Evolutionary conservation across 2,888 invertebrate genomes (phyloP), one percentile per base, ranked within the genome.

Genomic region (Gastrophysa polygoni): DNA sequence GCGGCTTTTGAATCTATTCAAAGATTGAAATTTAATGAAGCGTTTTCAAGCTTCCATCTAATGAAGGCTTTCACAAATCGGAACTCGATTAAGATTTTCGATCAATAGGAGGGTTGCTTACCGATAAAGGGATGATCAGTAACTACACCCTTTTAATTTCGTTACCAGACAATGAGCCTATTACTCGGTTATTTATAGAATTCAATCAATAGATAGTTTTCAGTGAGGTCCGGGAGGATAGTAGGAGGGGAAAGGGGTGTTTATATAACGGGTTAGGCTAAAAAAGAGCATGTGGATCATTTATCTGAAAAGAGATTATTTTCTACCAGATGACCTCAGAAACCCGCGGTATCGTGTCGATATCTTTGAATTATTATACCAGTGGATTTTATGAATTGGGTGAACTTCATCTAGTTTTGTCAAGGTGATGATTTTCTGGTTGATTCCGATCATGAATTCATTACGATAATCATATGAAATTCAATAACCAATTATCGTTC

Each of bases 1-100:
- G 66, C 68, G 61, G 64, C 62, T 17, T 61, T 64, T 64, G 57
- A 67, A 69, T 67, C 69, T 66, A 67, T 68, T 68, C 67, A 64
- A 47, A 62, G 66, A 63, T 68, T 64, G 67, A 59, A 67, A 70
- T 68, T 70, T 68, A 68, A 70, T 70, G 67, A 70, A 68, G 63
- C 54, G 61, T 65, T 63, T 60, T 58, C 51, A 56, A 66, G 68
- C 66, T 66, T 65, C 64, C 64, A 58, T 59, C 59, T 65, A 63
- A 67, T 64, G 62, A 64, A 61, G 46, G 50, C 61, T 55, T 61
- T 57, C 59, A 50, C 57, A 57, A 63, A 67, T 64, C 48, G 54
- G 47, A 57, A 62, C 57, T 57, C 64, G 67, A 64, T 67, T 64
- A 64, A 62, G 67, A 60, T 60, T 64, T 63, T 52, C 57, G 56